These are phyloP conservation scores for Helostoma temminkii DNA, from an alignment of 2,797 vertebrate species.

Conservation along the genomic window DNA sequence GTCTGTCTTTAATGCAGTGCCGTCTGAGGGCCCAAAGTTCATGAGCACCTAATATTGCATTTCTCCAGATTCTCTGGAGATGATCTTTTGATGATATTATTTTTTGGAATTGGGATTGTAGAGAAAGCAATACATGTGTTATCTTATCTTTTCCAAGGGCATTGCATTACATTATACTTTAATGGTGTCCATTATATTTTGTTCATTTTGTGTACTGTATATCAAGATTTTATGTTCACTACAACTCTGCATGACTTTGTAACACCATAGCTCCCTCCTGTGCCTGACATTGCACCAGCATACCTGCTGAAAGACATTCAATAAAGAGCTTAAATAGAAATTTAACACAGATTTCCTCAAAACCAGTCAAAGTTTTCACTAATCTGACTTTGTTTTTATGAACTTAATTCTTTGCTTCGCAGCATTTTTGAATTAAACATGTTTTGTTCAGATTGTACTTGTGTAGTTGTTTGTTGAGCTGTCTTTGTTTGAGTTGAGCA, in stretches of 20 bases:
- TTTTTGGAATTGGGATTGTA: no score
- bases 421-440: slow-evolving; percentile 27
- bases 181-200: slow-evolving; percentile 22
- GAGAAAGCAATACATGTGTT: no score
- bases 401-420: slow-evolving; percentile 14
- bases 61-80: no score
- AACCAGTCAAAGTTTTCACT: slow-evolving; percentile 19
- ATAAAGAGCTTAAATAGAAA: slow-evolving; percentile 38
- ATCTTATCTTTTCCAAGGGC: slow-evolving; percentile 15
- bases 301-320: slow-evolving; percentile 47
- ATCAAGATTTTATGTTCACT: slow-evolving; percentile 31
- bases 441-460: slow-evolving; percentile 29
- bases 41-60: no score
- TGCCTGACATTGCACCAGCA: slow-evolving; percentile 38
- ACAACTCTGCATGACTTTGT: slow-evolving; percentile 21
- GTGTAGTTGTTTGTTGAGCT: slow-evolving; percentile 41
- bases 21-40: no score
- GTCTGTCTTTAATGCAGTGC: no score
- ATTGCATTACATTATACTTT: slow-evolving; percentile 4
- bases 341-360: slow-evolving; percentile 21
- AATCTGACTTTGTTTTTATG: slow-evolving; percentile 27
- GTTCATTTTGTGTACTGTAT: slow-evolving; percentile 17
- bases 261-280: slow-evolving; percentile 26
- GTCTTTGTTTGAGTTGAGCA: slow-evolving; percentile 32
- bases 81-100: no score